Conservation (phyloP, 2,113 vertebrate species). For the Pluvianellus socialis region DNA sequence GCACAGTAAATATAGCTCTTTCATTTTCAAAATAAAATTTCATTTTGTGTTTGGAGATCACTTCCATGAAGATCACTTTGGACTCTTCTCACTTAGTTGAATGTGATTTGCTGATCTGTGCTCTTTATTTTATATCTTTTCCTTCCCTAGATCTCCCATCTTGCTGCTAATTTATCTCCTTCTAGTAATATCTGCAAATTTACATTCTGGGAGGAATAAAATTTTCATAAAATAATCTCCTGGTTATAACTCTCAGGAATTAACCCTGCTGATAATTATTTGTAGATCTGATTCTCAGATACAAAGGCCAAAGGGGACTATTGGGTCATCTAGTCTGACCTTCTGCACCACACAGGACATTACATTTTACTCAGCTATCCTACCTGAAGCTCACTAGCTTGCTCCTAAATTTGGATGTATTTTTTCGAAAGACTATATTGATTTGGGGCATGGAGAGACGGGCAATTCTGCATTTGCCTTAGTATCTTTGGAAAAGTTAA, state of each 20-base stretch:
- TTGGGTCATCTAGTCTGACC: not conserved
- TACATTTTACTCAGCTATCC: not conserved
- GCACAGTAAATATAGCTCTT: not conserved
- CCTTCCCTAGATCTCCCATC: not conserved
- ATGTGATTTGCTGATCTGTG: not conserved
- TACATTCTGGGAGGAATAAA: not conserved
- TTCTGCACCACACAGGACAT: not conserved
- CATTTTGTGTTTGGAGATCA: not conserved
- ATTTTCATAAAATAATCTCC: not conserved
- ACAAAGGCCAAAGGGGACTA: not conserved
- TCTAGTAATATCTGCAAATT: not conserved
- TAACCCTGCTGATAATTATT: not conserved
- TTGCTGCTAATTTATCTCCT: not conserved
- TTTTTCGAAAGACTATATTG: not conserved
- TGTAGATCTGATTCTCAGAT: not conserved
- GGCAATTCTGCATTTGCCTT: not conserved
- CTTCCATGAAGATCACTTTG: not conserved
- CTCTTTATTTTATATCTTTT: not conserved
- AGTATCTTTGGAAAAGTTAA: not conserved
- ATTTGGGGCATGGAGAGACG: not conserved
- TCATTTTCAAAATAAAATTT: not conserved
- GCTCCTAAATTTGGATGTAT: not conserved
- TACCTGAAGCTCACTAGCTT: not conserved
- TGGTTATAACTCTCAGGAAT: not conserved
- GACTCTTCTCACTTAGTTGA: not conserved